Conservation (phyloP, 2,888 invertebrate species). For the Carterocephalus palaemon region DNA sequence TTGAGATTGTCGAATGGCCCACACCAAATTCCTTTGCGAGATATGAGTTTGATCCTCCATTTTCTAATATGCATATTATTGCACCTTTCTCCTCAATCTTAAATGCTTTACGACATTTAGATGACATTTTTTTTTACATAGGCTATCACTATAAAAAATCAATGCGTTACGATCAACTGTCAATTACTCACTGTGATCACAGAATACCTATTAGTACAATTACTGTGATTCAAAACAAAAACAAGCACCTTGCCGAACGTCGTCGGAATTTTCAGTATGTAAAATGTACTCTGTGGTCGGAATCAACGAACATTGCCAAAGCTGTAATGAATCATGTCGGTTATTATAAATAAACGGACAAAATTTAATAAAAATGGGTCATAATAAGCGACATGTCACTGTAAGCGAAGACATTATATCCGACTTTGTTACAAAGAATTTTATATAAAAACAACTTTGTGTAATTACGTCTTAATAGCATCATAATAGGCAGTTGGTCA, state of each 20-base stretch:
- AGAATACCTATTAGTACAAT: no score
- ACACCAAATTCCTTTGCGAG: slow-evolving; percentile 32
- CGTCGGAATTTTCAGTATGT: no score
- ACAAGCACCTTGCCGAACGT: slow-evolving; percentile 20
- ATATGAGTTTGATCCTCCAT: slow-evolving; percentile 29
- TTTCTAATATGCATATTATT: slow-evolving; percentile 29
- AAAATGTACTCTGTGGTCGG: no score
- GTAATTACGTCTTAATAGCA: slow-evolving; percentile 29
- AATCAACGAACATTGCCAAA: slow-evolving; percentile 12
- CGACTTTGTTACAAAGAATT: slow-evolving; percentile 29
- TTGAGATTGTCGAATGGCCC: slow-evolving; percentile 32
- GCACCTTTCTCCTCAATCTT: slow-evolving; percentile 29
- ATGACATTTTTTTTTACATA: slow-evolving; percentile 19
- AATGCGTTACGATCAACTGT: slow-evolving; percentile 25
- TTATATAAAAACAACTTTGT: slow-evolving; percentile 28
- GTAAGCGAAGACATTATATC: slow-evolving; percentile 29
- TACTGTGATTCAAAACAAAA: slow-evolving; percentile 23
- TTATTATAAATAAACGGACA: slow-evolving; percentile 29
- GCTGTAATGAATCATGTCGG: not conserved
- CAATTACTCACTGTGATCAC: no score
- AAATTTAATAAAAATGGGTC: slow-evolving; percentile 29
- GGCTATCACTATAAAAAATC: slow-evolving; percentile 15
- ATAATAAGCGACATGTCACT: slow-evolving; percentile 28
- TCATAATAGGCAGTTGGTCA: slow-evolving; percentile 24
- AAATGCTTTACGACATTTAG: no score